Conservation (phyloP, 2,113 vertebrate genomes). For the Ochotona princeps region DNA sequence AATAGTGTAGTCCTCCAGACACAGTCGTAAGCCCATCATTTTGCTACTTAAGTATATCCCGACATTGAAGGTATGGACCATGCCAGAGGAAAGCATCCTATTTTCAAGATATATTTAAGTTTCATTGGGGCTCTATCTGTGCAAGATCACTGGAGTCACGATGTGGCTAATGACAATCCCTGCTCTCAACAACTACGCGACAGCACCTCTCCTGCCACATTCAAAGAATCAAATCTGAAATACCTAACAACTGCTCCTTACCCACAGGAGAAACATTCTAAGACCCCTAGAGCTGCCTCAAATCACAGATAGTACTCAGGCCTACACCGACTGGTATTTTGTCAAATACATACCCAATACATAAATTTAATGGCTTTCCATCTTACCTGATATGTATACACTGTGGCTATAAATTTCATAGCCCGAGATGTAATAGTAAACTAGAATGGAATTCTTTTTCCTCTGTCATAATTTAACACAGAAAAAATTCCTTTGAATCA, state of each 20-base stretch:
- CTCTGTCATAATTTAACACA: too few species aligned
- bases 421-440: too few species aligned
- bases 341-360: neutral
- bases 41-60: too few species aligned
- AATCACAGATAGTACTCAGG: neutral
- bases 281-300: neutral
- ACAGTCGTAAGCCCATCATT: too few species aligned
- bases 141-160: neutral
- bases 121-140: too few species aligned
- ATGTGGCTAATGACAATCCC: neutral
- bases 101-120: too few species aligned
- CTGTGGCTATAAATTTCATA: too few species aligned
- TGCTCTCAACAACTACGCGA: neutral
- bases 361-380: neutral
- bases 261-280: neutral
- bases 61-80: too few species aligned
- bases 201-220: neutral
- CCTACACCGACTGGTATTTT: neutral
- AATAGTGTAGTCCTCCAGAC: too few species aligned
- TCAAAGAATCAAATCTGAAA: slow-evolving; percentile 37
- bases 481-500: too few species aligned
- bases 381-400: neutral
- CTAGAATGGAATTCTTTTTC: too few species aligned
- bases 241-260: neutral
- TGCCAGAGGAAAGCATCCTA: too few species aligned